Percentiles rank a stretch among this genome's conserved stretches.
Evolutionary conservation across 1,140 invertebrate genomes (phyloP).

Genomic region (Thereuonema tuberculata): DNA sequence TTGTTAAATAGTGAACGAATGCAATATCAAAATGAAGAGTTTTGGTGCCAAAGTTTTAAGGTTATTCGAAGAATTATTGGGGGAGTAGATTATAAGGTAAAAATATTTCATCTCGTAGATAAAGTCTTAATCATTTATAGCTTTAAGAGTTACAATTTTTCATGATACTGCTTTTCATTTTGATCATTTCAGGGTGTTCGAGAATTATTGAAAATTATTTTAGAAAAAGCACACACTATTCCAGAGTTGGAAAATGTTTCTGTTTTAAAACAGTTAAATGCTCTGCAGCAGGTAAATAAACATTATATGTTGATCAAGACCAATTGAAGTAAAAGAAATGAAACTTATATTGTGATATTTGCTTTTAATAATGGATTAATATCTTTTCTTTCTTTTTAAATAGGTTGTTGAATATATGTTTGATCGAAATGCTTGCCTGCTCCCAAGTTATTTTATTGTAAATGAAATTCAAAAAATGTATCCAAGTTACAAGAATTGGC

Average conservation of each 20-base stretch:
- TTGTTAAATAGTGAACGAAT: conserved; percentile 66
- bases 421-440: conserved; percentile 75
- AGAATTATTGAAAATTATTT: conserved; percentile 35
- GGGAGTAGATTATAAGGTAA: conserved; percentile 81
- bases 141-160: conserved; percentile 10
- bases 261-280: conserved; percentile 60
- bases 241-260: conserved; percentile 59
- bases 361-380: background rate
- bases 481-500: conserved; percentile 62
- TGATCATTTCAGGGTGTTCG: conserved; percentile 33
- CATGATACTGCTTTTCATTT: too few relatives aligned
- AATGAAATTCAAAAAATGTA: conserved; percentile 85
- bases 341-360: background rate
- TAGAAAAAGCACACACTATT: conserved; percentile 70
- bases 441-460: conserved; percentile 87
- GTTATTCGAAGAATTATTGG: conserved; percentile 72
- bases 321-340: too few relatives aligned
- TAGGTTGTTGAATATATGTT: conserved; percentile 71
- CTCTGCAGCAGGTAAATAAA: conserved; percentile 44
- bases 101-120: too few relatives aligned
- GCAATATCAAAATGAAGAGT: conserved; percentile 54
- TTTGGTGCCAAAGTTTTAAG: conserved; percentile 77
- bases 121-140: background rate
- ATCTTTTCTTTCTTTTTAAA: conserved; percentile 3
- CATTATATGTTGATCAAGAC: background rate